A percentile compares a stretch with the other conserved stretches of the same genome.
Evolutionary conservation across 2,113 vertebrate species (phyloP).

Genomic region (Ellobius talpinus): DNA sequence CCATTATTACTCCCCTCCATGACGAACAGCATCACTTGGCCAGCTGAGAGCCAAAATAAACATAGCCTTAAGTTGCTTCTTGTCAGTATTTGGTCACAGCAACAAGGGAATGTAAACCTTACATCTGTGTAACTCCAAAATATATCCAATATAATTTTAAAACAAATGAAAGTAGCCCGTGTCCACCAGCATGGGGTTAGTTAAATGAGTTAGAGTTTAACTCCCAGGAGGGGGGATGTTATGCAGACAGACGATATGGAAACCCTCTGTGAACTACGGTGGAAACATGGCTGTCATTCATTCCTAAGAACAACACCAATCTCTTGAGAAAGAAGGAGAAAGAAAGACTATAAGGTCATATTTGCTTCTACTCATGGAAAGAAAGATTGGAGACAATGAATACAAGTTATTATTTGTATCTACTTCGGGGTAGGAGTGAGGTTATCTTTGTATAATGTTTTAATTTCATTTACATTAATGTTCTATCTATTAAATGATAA

Average conservation of each 20-base stretch:
- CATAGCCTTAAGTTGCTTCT: not conserved
- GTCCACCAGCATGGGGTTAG: not conserved
- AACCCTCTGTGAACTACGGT: not conserved
- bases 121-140: not conserved
- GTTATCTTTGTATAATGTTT: not conserved
- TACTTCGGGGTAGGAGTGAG: not conserved
- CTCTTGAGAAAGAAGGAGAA: not conserved
- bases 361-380: not conserved
- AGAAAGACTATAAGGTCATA: not conserved
- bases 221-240: not conserved
- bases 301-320: not conserved
- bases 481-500: not conserved
- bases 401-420: not conserved
- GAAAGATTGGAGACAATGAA: constrained; percentile 12
- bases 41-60: not conserved
- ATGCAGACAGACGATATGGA: not conserved
- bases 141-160: not conserved
- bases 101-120: not conserved
- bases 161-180: not conserved
- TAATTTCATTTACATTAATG: not conserved
- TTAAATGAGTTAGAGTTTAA: not conserved
- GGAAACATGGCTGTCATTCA: not conserved
- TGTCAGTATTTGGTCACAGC: not conserved
- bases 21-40: not conserved
- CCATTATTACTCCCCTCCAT: not conserved